Base-by-base conservation (phyloP, 2,888 invertebrate genomes). In the Coremacera marginata region DNA sequence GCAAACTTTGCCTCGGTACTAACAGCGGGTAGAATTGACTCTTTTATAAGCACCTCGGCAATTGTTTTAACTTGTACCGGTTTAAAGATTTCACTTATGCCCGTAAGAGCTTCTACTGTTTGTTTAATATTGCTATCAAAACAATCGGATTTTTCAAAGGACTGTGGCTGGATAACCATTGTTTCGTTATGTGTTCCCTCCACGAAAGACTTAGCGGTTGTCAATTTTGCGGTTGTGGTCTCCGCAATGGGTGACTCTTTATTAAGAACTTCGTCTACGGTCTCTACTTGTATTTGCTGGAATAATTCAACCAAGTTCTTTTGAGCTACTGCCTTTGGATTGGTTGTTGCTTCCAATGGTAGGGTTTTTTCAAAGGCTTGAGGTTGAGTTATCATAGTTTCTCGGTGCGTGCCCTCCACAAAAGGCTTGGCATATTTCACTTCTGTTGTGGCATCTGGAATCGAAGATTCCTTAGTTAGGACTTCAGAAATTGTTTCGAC, bases 401-500 rank as follows among this genome's bases (percentile, higher is more conserved):
- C 79, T 22, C 81, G 82, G 19, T 82, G 76, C 16, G 79, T 76
- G 9, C 83, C 83, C 65, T 82, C 82, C n/a, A 85, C 51, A 57
- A 77, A 70, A 8, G 82, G 27, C 16, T 81, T 86, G 0, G 83
- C 84, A 11, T 52, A 72, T n/a, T 72, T 76, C 60, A 75, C 62
- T 22, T 68, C 49, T 0, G 70, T 70, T 0, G 49, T 52, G n/a
- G 77, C 31, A 19, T 72, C 8, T 3, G 44, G 25, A 5, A 87
- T 79, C 44, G 34, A 14, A 1, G 76, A 71, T 70, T 87, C 87
- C 67, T 84, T 87, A 22, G 82, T 82, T 9, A 83, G 82, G 4
- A 83, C 70, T 62, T 77, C 77, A 0, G 79, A 60, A 34, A 81
- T 51, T 5, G 75, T 75, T 70, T 79, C 80, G 22, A 84, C 80